Base-by-base conservation (phyloP, 2,797 vertebrate genomes). In the Enoplosus armatus region DNA sequence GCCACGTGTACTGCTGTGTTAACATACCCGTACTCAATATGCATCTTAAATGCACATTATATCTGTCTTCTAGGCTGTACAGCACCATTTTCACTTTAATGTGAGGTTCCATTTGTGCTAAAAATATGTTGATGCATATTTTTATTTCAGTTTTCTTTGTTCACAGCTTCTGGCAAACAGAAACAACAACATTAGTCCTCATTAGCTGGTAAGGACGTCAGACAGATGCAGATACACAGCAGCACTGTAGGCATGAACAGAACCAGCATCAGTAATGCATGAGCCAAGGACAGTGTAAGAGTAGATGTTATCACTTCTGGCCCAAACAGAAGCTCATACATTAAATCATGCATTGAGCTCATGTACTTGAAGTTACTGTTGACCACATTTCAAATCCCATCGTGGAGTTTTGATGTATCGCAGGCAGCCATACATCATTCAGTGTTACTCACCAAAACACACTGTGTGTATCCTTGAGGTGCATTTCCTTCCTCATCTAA, bases 1-100 rank as follows among this genome's bases (percentile, higher is more conserved):
- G 45, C 8, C 67, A 33, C 61, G 6, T 33, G 10, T 8, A 15
- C 68, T 35, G 41, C 33, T 14, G 48, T 6, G 33, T 58, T 58
- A 47, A 45, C 72, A 22, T 26, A 6, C 24, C 12, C 43, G 15
- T 18, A 27, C 45, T 27, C 37, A 16, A 20, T 31, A 16, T 20
- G 7, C 65, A n/a, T 45, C 54, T 51, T 31, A 64, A 61, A 73
- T 26, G 29, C 65, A 61, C 74, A 66, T 80, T 39, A 56, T 6
- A 35, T 63, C 60, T 3, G 9, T 55, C 50, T 41, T 29, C 41
- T 15, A 31, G 65, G 61, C 47, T 18, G 12, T 10, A 24, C 20
- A 6, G 45, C 20, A 9, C 18, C 16, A 31, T 72, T 41, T 62
- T 16, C 4, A 31, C 37, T 4, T 6, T n/a, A 35, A 59, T 1